These are phyloP conservation scores for Melipona beecheii DNA, from an alignment of 2,888 invertebrate genomes.

Conservation along the genomic window DNA sequence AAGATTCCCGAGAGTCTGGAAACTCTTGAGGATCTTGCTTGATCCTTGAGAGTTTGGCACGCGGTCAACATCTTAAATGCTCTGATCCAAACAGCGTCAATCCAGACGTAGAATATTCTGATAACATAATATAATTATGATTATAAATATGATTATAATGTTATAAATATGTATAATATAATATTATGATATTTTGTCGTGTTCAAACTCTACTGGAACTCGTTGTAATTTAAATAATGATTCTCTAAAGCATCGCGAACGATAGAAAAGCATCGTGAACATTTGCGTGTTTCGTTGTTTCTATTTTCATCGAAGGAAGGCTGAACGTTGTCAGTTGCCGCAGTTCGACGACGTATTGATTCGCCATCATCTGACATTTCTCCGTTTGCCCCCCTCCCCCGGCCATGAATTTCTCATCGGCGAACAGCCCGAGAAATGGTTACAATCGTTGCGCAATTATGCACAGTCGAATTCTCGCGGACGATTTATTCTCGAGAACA, in stretches of 20 bases:
- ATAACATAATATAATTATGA: no score
- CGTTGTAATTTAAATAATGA: no score
- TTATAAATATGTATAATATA: no score
- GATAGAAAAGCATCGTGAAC: background rate
- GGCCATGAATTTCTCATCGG: constrained; percentile 69
- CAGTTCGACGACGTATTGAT: constrained; percentile 66
- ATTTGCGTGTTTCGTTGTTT: constrained; percentile 45
- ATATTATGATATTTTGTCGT: no score
- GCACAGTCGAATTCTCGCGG: constrained; percentile 20
- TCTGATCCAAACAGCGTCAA: no score
- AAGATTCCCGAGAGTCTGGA: no score
- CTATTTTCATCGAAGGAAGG: constrained; percentile 28
- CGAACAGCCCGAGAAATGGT: constrained; percentile 59
- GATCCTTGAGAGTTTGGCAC: no score
- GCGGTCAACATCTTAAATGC: no score
- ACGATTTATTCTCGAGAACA: constrained; percentile 21
- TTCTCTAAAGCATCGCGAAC: background rate
- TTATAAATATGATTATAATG: no score
- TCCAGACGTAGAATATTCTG: no score
- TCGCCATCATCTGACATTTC: constrained; percentile 61
- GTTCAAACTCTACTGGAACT: no score
- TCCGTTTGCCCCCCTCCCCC: constrained; percentile 32
- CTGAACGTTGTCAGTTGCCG: background rate
- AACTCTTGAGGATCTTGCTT: no score
- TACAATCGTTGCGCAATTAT: constrained; percentile 46